Percentiles rank a stretch among this genome's conserved stretches.
These are phyloP conservation scores for Zeus faber DNA, from an alignment of 2,113 vertebrate species.

Conservation along the genomic window DNA sequence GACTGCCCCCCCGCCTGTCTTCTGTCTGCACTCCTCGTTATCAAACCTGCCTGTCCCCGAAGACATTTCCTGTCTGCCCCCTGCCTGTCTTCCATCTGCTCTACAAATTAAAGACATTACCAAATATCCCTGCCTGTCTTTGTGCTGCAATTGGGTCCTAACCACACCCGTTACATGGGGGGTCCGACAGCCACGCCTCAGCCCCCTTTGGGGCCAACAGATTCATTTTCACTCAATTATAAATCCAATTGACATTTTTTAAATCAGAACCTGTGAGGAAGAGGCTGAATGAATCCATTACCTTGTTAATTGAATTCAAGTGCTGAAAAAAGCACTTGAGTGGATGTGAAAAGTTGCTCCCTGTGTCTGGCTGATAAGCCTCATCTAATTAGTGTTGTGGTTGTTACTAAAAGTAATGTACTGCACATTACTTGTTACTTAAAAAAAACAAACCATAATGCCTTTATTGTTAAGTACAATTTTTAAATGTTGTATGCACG, in stretches of 20 bases:
- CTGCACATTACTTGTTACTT: not conserved
- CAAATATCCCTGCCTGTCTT: too few relatives aligned
- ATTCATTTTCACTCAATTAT: conserved; percentile 32
- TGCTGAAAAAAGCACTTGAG: conserved; percentile 22
- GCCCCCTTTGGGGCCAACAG: not conserved
- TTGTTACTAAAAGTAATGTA: too few relatives aligned
- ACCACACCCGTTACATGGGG: not conserved
- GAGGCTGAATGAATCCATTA: conserved; percentile 34
- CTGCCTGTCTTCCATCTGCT: too few relatives aligned
- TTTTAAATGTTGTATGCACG: too few relatives aligned
- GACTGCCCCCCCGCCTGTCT: too few relatives aligned
- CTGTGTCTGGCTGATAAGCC: conserved; percentile 12
- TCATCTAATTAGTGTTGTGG: conserved; percentile 11
- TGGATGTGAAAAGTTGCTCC: conserved; percentile 11
- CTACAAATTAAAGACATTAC: too few relatives aligned
- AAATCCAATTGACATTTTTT: conserved; percentile 22
- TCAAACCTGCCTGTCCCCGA: too few relatives aligned
- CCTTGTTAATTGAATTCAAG: conserved; percentile 42
- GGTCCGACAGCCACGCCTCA: not conserved
- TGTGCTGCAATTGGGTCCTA: too few relatives aligned
- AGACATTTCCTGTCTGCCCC: too few relatives aligned
- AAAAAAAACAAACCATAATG: not conserved
- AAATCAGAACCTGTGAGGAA: conserved; percentile 23
- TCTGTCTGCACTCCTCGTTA: too few relatives aligned
- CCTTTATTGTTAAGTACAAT: too few relatives aligned